Base-by-base conservation (phyloP, 2,888 invertebrate species). In the Leptarthrus brevirostris region DNA sequence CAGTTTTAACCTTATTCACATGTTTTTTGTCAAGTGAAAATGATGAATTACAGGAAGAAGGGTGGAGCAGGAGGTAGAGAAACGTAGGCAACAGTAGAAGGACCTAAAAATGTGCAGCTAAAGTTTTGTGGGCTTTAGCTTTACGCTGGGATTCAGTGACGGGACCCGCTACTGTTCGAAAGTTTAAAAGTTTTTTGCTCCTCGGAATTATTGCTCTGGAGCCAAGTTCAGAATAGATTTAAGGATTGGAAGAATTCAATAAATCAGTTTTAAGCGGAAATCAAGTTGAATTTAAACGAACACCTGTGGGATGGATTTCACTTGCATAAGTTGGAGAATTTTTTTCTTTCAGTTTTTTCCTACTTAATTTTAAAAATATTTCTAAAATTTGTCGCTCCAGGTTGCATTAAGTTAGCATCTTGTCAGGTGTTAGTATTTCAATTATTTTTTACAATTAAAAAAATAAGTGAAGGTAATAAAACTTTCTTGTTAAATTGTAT, bases 1-100 rank as follows among this genome's bases (percentile, higher is more conserved):
- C 16, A 58, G 58, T 58, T 58, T 34, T 58, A 58, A 58, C 58
- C 58, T 58, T 58, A 58, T 58, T 58, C 58, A 40, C 58, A 58
- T 58, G 58, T 34, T 58, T 58, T 58, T 58, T 58, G 58, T 58
- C 58, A 58, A 34, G 36, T 58, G 22, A 26, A 58, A 58, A 58
- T 58, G 58, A 58, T 58, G 58, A 58, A 58, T 58, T 58, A 20
- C 58, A 12, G 26, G 30, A 30, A n/a, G n/a, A n/a, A 56, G n/a
- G 58, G 36, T 34, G 58, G 16, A 40, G 58, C 58, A 40, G n/a
- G n/a, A n/a, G n/a, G n/a, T n/a, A n/a, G n/a, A n/a, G n/a, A n/a
- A n/a, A n/a, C n/a, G n/a, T n/a, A n/a, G n/a, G n/a, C n/a, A n/a
- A n/a, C n/a, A n/a, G n/a, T n/a, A n/a, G n/a, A n/a, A n/a, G n/a